Evolutionary conservation across 2,797 vertebrate genomes (phyloP).

Genomic region (Aplochiton taeniatus): DNA sequence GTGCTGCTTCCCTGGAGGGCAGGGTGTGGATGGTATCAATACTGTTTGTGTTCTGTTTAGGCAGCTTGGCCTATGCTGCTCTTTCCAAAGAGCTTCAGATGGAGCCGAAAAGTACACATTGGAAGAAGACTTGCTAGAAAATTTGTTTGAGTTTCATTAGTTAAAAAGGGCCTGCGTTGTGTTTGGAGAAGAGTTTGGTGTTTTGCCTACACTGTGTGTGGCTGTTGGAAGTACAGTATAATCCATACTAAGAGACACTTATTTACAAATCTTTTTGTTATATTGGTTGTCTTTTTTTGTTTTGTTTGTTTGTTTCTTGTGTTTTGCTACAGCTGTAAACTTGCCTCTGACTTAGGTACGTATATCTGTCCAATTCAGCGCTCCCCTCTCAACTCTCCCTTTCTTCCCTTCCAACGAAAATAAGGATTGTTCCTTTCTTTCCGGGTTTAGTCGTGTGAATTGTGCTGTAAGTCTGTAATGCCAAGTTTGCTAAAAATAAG

Average conservation of each 20-base stretch:
- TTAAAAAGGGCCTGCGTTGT: conserved; percentile 8
- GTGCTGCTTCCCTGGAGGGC: conserved; percentile 27
- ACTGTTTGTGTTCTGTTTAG: conserved; percentile 26
- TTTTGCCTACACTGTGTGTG: conserved; percentile 26
- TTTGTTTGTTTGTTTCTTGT: conserved; percentile 41
- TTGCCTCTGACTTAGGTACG: conserved; percentile 35
- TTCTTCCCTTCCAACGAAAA: conserved; percentile 53
- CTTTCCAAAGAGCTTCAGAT: conserved; percentile 34
- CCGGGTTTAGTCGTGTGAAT: conserved; percentile 69
- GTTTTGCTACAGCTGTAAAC: conserved; percentile 60
- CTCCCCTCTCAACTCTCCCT: neutral
- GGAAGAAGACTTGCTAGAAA: conserved; percentile 9
- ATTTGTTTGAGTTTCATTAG: conserved; percentile 25
- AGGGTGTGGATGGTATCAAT: conserved; percentile 13
- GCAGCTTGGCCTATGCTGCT: conserved; percentile 12
- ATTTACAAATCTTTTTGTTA: conserved; percentile 21
- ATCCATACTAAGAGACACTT: conserved; percentile 49
- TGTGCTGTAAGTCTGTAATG: conserved; percentile 74
- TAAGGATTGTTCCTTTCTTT: conserved; percentile 50
- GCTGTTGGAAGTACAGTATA: conserved; percentile 35
- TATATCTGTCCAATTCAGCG: neutral
- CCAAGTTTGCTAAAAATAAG: conserved; percentile 66
- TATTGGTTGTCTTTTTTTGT: conserved; percentile 38
- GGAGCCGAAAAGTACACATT: conserved; percentile 26
- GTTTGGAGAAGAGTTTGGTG: neutral